Percentiles rank a stretch among this genome's conserved stretches.
Conservation (phyloP, 1,140 invertebrate genomes). For the Hyposmocoma kahamanoa region DNA sequence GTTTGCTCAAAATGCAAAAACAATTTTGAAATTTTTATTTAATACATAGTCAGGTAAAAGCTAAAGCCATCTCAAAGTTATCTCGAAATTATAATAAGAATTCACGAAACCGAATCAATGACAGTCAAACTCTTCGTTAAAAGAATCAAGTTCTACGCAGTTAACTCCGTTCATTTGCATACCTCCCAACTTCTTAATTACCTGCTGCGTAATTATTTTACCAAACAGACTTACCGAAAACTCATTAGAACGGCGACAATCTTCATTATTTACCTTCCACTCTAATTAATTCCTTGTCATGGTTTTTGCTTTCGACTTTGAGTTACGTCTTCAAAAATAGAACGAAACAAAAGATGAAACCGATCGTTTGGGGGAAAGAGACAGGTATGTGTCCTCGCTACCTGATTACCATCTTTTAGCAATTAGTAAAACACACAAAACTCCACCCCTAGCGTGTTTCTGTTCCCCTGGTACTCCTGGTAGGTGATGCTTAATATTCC, state of each 20-base stretch:
- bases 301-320: constrained; percentile 71
- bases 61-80: too few relatives aligned
- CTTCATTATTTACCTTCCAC: constrained; percentile 71
- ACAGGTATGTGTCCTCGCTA: constrained; percentile 41
- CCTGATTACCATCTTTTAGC: constrained; percentile 75
- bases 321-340: constrained; percentile 53
- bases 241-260: constrained; percentile 69
- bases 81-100: too few relatives aligned
- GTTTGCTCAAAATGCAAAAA: too few relatives aligned
- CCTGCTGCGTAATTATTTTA: constrained; percentile 62
- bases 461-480: constrained; percentile 69
- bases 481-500: constrained; percentile 70
- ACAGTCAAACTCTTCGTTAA: too few relatives aligned
- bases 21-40: too few relatives aligned
- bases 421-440: constrained; percentile 76
- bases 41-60: too few relatives aligned
- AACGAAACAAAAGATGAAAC: constrained; percentile 26
- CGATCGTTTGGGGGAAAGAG: constrained; percentile 22
- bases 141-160: constrained; percentile 9
- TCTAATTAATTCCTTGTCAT: constrained; percentile 75
- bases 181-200: constrained; percentile 53
- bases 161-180: constrained; percentile 33
- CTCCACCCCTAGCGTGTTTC: constrained; percentile 70
- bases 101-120: too few relatives aligned
- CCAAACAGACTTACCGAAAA: constrained; percentile 51